Base-by-base conservation (phyloP, 2,113 vertebrate genomes). In the Tylochromis polylepis region DNA sequence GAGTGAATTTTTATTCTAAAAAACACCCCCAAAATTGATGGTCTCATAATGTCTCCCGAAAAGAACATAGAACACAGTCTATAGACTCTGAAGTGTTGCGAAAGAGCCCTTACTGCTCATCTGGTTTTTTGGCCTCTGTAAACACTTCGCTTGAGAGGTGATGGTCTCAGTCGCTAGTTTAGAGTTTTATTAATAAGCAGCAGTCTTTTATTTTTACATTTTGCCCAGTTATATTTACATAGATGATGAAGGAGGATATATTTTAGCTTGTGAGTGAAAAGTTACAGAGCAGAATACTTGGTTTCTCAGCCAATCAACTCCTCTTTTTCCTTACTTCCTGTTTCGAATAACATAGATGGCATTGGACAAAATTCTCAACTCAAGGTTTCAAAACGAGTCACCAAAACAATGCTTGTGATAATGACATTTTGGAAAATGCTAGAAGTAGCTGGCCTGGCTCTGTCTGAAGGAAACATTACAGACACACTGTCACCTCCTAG, bases 321-420 rank as follows among this genome's bases (percentile, higher is more conserved):
- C 14, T 72, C 3, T 16, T 12, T 43, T 43, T 43, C 22, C 20
- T 67, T 46, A 72, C n/a, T 27, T 72, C 8, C 8, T 46, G 22
- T 72, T 72, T 72, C 41, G 2, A 72, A 46, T 46, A 72, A 72
- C 8, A 0, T 43, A 46, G 22, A 72, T 27, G 67, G 14, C 1
- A 3, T 72, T 1, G 5, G 67, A 41, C 14, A 72, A 27, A 72
- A 72, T 18, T 46, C 15, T 27, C 41, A 72, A 49, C 0, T 72
- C 3, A 27, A 16, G 3, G 5, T 43, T 43, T 72, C 41, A 72
- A 46, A 46, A 18, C 6, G 46, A 27, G 22, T 18, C 0, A 0
- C 5, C 41, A 46, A 72, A 72, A 46, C 22, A 72, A 27, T 49
- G 41, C 67, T 72, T 49, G 0, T 18, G 3, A 72, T 46, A 46